Conservation (phyloP, 2,113 vertebrate genomes). For the Calypte anna region DNA sequence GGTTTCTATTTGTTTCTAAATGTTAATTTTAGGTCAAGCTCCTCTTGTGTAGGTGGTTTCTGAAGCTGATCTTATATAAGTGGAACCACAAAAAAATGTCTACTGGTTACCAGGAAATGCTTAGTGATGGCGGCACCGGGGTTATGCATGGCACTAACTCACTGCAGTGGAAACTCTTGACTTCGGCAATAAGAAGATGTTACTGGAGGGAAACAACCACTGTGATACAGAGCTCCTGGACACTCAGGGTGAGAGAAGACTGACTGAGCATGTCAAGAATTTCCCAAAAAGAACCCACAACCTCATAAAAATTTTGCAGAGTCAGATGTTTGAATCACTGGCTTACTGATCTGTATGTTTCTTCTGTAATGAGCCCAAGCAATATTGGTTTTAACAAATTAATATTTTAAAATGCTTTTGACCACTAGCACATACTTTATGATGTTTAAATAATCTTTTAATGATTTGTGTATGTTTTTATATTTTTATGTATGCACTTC, state of each 20-base stretch:
- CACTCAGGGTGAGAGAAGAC: not conserved
- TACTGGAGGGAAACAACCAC: fast-evolving
- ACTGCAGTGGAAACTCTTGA: not conserved
- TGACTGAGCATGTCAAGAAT: not conserved
- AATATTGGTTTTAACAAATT: not conserved
- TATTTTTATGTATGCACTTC: not conserved
- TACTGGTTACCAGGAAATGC: not conserved
- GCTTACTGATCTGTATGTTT: not conserved
- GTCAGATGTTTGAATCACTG: not conserved
- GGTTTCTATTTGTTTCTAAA: not conserved
- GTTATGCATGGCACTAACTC: not conserved
- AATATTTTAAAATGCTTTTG: not conserved
- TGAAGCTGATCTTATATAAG: not conserved
- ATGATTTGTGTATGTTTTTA: not conserved
- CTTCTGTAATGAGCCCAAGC: not conserved
- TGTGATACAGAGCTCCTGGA: not conserved
- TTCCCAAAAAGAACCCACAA: not conserved
- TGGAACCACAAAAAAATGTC: not conserved
- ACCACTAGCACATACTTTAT: not conserved
- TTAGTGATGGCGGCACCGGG: not conserved
- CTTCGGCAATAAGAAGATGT: not conserved
- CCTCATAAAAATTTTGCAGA: not conserved
- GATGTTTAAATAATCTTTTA: not conserved
- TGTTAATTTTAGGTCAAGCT: not conserved
- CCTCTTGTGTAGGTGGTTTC: not conserved